Conservation (phyloP, 2,113 vertebrate genomes). For the Apus apus region DNA sequence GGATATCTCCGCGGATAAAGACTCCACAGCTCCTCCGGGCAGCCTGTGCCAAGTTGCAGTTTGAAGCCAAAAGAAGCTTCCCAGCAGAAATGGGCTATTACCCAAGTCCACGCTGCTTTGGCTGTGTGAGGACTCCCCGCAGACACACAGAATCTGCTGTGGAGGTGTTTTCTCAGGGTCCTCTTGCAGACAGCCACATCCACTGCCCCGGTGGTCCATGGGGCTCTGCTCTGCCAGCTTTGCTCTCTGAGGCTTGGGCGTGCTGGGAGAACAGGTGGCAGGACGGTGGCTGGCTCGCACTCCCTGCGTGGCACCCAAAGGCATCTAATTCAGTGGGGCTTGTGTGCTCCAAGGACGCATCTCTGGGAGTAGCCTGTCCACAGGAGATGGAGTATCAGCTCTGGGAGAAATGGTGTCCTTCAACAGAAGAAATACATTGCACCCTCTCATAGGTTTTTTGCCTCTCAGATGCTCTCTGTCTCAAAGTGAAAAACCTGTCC, state of each 20-base stretch:
- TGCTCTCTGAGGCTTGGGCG: neutral
- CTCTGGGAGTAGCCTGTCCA: neutral
- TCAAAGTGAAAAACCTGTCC: neutral
- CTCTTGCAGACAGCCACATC: neutral
- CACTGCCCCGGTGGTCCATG: neutral
- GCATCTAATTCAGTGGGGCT: fast-evolving
- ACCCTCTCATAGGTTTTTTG: neutral
- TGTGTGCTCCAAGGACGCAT: neutral
- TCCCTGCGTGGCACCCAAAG: fast-evolving
- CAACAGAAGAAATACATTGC: neutral
- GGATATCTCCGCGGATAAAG: neutral
- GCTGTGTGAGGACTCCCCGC: neutral
- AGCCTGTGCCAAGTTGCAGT: neutral
- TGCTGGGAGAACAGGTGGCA: neutral
- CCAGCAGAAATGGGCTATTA: neutral
- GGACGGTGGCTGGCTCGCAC: neutral
- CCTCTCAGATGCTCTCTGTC: neutral
- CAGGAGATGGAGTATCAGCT: neutral
- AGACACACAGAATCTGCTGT: neutral
- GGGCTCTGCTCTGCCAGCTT: neutral
- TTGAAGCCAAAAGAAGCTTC: neutral
- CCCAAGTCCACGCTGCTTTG: neutral
- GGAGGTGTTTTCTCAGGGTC: neutral
- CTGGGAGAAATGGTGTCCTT: neutral
- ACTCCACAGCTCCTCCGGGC: neutral